phyloP scores from a whole-genome alignment of 2,888 invertebrate species.

The Aspidiotus destructor region DNA sequence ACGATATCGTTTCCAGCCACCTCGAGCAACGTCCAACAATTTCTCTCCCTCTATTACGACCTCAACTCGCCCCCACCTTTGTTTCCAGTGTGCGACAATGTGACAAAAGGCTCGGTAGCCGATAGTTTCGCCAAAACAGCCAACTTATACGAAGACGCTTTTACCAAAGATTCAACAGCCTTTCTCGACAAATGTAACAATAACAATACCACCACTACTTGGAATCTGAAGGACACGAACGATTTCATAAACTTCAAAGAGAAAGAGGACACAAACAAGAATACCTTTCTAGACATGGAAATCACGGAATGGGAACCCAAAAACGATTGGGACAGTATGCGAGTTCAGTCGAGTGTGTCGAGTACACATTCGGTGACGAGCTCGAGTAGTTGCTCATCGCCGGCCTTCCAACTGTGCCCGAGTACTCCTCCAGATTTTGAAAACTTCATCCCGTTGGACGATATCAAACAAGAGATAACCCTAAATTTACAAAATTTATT shows the following conservation, averaged over 20 bases:
- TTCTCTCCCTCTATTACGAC: conserved; percentile 45
- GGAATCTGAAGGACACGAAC: conserved; percentile 9
- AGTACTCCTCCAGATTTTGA: conserved; percentile 34
- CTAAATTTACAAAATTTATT: conserved; percentile 54
- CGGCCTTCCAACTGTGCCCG: conserved; percentile 34
- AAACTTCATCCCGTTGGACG: conserved; percentile 26
- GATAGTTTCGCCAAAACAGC: neutral
- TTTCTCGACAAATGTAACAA: conserved; percentile 8
- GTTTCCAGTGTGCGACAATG: conserved; percentile 33
- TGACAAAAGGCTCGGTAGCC: conserved; percentile 3
- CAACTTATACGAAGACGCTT: conserved; percentile 12
- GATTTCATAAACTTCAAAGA: neutral
- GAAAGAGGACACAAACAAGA: conserved; percentile 13
- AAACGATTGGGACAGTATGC: conserved; percentile 30
- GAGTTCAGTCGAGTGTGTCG: conserved; percentile 15
- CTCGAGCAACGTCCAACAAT: conserved; percentile 47
- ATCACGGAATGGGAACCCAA: conserved; percentile 29
- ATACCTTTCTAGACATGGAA: conserved; percentile 35
- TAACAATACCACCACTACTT: neutral
- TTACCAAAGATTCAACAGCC: conserved; percentile 3
- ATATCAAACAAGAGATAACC: conserved; percentile 50
- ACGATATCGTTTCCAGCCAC: conserved; percentile 11
- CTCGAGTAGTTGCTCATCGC: conserved; percentile 33
- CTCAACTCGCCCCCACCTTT: conserved; percentile 35
- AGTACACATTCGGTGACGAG: conserved; percentile 19